phyloP scores from a whole-genome alignment of 2,888 invertebrate species.

The Hedya salicella region DNA sequence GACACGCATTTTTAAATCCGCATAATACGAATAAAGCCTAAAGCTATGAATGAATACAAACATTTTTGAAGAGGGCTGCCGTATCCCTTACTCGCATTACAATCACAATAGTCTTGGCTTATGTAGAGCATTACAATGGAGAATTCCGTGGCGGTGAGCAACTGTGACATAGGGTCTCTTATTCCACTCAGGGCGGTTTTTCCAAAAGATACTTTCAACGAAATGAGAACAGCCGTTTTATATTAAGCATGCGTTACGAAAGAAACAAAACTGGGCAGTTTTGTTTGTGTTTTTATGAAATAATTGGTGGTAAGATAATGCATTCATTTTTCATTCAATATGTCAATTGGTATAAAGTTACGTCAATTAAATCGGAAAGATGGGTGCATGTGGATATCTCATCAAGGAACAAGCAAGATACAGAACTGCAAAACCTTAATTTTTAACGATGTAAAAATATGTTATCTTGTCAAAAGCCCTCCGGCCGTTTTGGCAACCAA shows the following conservation, averaged over 20 bases:
- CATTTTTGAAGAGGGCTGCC: too few species aligned
- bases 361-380: too few species aligned
- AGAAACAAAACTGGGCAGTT: not conserved
- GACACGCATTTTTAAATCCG: not conserved
- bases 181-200: not conserved
- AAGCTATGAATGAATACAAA: slow-evolving; percentile 8
- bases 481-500: too few species aligned
- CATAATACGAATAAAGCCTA: not conserved
- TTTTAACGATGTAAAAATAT: too few species aligned
- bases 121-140: slow-evolving; percentile 3
- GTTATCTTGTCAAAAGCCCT: too few species aligned
- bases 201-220: not conserved
- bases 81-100: not conserved
- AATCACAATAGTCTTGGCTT: slow-evolving; percentile 6
- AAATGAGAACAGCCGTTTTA: not conserved
- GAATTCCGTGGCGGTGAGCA: not conserved
- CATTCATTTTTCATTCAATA: too few species aligned
- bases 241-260: not conserved
- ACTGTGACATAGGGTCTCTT: not conserved
- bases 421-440: too few species aligned
- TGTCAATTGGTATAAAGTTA: too few species aligned
- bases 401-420: too few species aligned
- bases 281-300: not conserved
- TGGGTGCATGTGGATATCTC: too few species aligned
- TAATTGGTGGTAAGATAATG: not conserved